phyloP scores from a whole-genome alignment of 2,888 invertebrate genomes.

The Graphium colonna region DNA sequence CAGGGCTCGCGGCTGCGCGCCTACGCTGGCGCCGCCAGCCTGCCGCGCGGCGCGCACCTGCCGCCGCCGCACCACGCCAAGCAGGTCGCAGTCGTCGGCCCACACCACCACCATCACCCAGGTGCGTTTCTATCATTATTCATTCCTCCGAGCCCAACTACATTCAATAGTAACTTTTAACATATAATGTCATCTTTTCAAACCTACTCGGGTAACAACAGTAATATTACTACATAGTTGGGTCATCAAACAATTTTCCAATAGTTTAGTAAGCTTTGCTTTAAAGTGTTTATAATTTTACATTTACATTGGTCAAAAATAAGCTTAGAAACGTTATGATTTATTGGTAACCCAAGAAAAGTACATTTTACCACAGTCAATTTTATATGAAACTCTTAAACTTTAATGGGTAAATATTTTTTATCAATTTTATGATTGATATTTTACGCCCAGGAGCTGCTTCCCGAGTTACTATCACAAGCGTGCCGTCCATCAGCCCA shows the following conservation, averaged over 20 bases:
- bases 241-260: no score
- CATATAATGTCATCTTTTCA: no score
- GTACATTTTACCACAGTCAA: no score
- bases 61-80: conserved; percentile 38
- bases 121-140: conserved; percentile 9
- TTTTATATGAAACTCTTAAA: no score
- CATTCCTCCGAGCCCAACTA: neutral
- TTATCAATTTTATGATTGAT: neutral
- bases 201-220: no score
- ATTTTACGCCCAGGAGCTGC: conserved; percentile 40
- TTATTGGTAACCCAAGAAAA: no score
- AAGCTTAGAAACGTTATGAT: no score
- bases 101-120: conserved; percentile 35
- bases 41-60: conserved; percentile 74
- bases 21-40: conserved; percentile 59
- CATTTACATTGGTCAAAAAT: no score
- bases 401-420: no score
- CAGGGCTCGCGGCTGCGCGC: conserved; percentile 36
- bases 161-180: neutral
- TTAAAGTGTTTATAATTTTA: no score
- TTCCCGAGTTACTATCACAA: conserved; percentile 73
- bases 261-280: no score
- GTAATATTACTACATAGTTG: no score
- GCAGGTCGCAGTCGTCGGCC: conserved; percentile 46
- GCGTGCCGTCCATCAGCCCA: conserved; percentile 81